Base-by-base conservation (phyloP, 2,888 invertebrate species). In the Myathropa florea region DNA sequence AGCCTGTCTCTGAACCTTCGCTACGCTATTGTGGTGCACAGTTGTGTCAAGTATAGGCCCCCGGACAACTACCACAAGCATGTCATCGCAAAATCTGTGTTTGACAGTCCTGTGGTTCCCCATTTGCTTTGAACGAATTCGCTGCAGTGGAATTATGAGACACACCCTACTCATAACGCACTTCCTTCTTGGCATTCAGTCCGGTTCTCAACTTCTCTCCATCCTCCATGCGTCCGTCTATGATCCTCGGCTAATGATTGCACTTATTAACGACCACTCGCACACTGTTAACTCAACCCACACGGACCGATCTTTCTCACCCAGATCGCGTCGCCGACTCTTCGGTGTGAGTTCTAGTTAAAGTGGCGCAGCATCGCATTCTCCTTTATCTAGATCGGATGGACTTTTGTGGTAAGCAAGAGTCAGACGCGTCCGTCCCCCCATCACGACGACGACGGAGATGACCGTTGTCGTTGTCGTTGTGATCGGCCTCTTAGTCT, bases 301-400 rank as follows among this genome's bases (percentile, higher is more conserved):
- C 71, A 83, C 76, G 70, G 18, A 6, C 18, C 18, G 46, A 46
- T 46, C n/a, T 18, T 46, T 46, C 46, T 46, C 46, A 46, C 46
- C 46, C 46, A 46, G 46, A 46, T 18, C 55, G 36, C 59, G 46
- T 33, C 59, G 26, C 46, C 23, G 30, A n/a, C 23, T 12, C 53
- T 63, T 28, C 28, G 10, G 24, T 33, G 33, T 61, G 71, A 67
- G 60, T 61, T 72, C 55, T 28, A 65, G 64, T 60, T 63, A 68
- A 80, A 84, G 80, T 76, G 71, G 46, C 46, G 70, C 83, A 80
- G 63, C 75, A 76, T 80, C 57, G 70, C 71, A 67, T 76, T 68
- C 26, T 73, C 23, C 14, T 46, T 84, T 80, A 84, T 84, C 84
- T 76, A 71, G 84, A 84, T 83, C 70, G 60, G 57, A 53, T 36